These are phyloP conservation scores for Lagria hirta DNA, from an alignment of 2,888 invertebrate genomes.

Conservation along the genomic window DNA sequence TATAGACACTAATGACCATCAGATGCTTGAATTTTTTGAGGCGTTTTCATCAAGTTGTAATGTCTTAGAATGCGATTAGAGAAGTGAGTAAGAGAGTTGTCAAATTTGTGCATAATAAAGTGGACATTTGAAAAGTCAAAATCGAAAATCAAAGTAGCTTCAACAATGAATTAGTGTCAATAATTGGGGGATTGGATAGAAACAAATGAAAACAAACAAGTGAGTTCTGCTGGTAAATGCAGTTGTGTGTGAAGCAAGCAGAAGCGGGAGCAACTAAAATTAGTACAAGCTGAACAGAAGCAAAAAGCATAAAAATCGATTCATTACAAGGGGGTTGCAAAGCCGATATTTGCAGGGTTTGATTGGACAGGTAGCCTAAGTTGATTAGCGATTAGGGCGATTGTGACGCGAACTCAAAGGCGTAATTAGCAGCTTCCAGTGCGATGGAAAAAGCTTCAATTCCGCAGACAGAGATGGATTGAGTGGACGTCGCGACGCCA, in stretches of 20 bases:
- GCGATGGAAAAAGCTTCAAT: slow-evolving; percentile 37
- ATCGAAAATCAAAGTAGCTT: slow-evolving; percentile 10
- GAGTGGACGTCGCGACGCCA: slow-evolving; percentile 22
- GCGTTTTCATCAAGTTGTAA: too few species aligned
- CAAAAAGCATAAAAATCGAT: slow-evolving; percentile 53
- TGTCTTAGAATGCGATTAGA: too few species aligned
- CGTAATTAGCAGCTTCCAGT: slow-evolving; percentile 51
- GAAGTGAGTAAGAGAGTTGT: too few species aligned
- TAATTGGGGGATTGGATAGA: slow-evolving; percentile 9
- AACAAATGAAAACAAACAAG: slow-evolving; percentile 27
- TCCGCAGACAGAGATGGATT: slow-evolving; percentile 20
- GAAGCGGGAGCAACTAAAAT: slow-evolving; percentile 25
- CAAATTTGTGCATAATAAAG: too few species aligned
- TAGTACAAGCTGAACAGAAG: slow-evolving; percentile 34
- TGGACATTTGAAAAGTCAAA: too few species aligned
- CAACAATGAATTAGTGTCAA: slow-evolving; percentile 9
- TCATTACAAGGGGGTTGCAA: slow-evolving; percentile 46
- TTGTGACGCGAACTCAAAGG: slow-evolving; percentile 56
- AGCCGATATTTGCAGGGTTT: slow-evolving; percentile 49
- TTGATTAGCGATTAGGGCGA: slow-evolving; percentile 57
- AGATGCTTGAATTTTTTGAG: too few species aligned
- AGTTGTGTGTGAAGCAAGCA: slow-evolving; percentile 20
- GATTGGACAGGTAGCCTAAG: slow-evolving; percentile 55
- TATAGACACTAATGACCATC: too few species aligned
- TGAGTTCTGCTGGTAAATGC: too few species aligned